Base-by-base conservation (phyloP, 2,797 vertebrate species). In the Microctenopoma lineatum region DNA sequence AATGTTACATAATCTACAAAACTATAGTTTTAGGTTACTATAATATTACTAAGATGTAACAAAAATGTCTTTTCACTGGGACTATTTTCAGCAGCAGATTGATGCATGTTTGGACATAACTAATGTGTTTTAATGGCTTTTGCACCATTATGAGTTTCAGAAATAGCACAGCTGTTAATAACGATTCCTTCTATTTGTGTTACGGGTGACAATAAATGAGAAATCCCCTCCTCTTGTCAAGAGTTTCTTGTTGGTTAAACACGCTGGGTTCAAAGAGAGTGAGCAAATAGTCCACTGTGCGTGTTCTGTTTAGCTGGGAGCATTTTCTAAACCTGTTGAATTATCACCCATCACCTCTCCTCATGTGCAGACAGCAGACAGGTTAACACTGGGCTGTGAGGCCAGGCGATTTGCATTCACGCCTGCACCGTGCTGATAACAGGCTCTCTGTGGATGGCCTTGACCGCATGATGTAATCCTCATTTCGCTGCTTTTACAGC, bases 351-450 rank as follows among this genome's bases (percentile, higher is more conserved):
- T 46, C 66, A 32, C 42, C 66, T 52, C 45, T 73, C 38, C 38
- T 27, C 44, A 4, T 26, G 53, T 61, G 61, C 68, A 67, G 73
- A 67, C 61, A 57, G 44, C 58, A 68, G 78, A 61, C 73, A 70
- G 75, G 55, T 79, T 69, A 60, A 79, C 66, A 63, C 69, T 47
- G 32, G 52, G 0, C 60, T 32, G 36, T 2, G 60, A n/a, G 53
- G 55, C 58, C 29, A 1, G 3, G 56, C 18, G 72, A 79, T 88
- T 89, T 90, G 81, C 79, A 82, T 58, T 72, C 73, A 68, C 54
- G 61, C 46, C 80, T 86, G 86, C 26, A 6, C 72, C 48, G 58
- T 56, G 63, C 75, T 85, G 85, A 87, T 89, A 90, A 83, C 76
- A 62, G 77, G 32, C 61, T 42, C 56, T 81, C 68, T 79, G 73